A percentile compares a stretch with the other conserved stretches of the same genome.
Conservation (phyloP, 2,888 invertebrate genomes). For the Chrysolina haemoptera region DNA sequence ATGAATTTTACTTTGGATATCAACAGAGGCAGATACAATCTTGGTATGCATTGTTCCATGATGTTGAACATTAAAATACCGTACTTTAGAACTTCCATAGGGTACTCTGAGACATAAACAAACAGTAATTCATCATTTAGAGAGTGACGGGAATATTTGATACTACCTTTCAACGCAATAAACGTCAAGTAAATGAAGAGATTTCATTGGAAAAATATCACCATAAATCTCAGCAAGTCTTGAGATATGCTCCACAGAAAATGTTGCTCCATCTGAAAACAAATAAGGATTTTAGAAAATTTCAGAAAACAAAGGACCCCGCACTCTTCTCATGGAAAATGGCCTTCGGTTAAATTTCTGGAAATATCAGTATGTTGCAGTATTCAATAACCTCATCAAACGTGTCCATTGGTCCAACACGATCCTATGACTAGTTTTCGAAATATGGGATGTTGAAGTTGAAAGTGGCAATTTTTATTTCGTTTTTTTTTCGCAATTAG, state of each 20-base stretch:
- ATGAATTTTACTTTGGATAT: conserved; percentile 49
- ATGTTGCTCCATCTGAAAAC: conserved; percentile 48
- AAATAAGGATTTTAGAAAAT: conserved; percentile 29
- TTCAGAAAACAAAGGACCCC: too few relatives aligned
- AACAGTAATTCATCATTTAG: conserved; percentile 24
- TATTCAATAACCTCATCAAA: too few relatives aligned
- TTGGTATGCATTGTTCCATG: conserved; percentile 44
- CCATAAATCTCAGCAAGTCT: conserved; percentile 47
- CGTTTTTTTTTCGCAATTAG: too few relatives aligned
- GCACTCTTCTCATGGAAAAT: too few relatives aligned
- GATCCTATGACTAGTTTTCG: too few relatives aligned
- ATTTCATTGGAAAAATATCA: conserved; percentile 44
- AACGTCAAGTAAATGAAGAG: conserved; percentile 47
- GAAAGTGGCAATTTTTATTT: too few relatives aligned
- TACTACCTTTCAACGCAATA: conserved; percentile 47
- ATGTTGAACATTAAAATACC: conserved; percentile 47
- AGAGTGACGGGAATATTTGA: neutral
- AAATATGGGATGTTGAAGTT: too few relatives aligned
- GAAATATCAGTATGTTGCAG: too few relatives aligned
- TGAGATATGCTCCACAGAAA: conserved; percentile 40
- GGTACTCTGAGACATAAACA: conserved; percentile 42
- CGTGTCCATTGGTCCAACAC: too few relatives aligned
- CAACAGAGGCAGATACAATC: conserved; percentile 44
- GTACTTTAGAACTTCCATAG: conserved; percentile 49
- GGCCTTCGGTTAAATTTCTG: too few relatives aligned